phyloP scores from a whole-genome alignment of 2,888 invertebrate species.

The Coremacera marginata region DNA sequence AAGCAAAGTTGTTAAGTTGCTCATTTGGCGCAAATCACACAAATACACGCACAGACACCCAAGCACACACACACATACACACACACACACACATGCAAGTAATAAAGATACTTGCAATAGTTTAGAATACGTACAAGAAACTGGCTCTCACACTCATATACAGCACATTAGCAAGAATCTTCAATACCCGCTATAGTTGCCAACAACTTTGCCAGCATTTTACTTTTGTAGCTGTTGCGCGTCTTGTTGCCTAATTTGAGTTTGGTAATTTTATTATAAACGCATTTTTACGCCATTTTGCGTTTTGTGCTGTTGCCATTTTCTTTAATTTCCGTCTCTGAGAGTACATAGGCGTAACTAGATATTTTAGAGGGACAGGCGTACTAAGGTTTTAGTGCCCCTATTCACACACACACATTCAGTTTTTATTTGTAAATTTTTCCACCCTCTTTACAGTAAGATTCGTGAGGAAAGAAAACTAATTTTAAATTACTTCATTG shows the following conservation, averaged over 20 bases:
- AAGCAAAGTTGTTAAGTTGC: not conserved
- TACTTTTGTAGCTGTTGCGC: not conserved
- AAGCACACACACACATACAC: not conserved
- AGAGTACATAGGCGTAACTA: no score
- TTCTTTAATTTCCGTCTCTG: not conserved
- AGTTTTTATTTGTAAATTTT: no score
- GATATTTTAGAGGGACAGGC: not conserved
- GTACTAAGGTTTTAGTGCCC: not conserved
- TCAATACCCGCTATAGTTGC: not conserved
- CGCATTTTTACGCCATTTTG: constrained; percentile 2
- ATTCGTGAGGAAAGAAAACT: no score
- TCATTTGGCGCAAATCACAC: not conserved
- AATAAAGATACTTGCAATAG: not conserved
- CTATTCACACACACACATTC: not conserved
- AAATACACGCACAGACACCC: not conserved
- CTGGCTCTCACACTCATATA: not conserved
- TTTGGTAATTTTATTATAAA: constrained; percentile 16
- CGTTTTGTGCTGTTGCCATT: not conserved
- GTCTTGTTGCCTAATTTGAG: constrained; percentile 7
- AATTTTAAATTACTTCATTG: no score
- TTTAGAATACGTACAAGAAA: not conserved
- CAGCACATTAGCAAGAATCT: not conserved
- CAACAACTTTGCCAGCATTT: not conserved
- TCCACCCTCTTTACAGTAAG: no score
- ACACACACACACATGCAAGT: not conserved